Conservation (phyloP, 2,113 vertebrate genomes). For the Jacana jacana region DNA sequence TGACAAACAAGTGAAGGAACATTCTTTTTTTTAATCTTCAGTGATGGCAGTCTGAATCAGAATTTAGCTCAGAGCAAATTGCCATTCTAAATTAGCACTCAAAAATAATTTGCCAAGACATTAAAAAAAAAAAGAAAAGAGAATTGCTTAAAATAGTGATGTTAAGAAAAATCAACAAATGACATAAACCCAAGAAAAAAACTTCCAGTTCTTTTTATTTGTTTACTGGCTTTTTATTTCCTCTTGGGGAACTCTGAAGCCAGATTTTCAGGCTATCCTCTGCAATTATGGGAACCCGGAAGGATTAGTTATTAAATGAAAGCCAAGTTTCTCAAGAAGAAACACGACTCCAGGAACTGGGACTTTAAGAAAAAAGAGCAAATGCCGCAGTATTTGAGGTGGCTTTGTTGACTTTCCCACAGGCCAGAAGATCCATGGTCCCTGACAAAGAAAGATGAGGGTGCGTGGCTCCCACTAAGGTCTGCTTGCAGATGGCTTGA, state of each 20-base stretch:
- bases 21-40: background rate
- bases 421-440: background rate
- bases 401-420: constrained; percentile 10
- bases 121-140: background rate
- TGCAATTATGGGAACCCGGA: background rate
- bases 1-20: constrained; percentile 19
- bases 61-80: constrained; percentile 7
- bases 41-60: constrained; percentile 1
- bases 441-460: background rate
- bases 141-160: constrained; percentile 17
- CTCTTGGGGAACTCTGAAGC: constrained; percentile 24
- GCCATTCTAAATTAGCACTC: background rate
- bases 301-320: constrained; percentile 2
- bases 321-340: constrained; percentile 35
- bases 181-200: constrained; percentile 37
- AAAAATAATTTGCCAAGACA: constrained; percentile 9
- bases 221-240: constrained; percentile 39
- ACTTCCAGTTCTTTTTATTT: constrained; percentile 41
- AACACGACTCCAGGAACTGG: background rate
- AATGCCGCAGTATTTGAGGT: background rate
- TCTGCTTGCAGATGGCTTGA: accelerated
- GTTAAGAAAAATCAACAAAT: constrained; percentile 42
- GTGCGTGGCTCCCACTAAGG: background rate
- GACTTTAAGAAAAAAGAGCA: background rate
- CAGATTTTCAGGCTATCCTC: constrained; percentile 30